Conservation (phyloP, 2,113 vertebrate species). For the Gavia stellata region DNA sequence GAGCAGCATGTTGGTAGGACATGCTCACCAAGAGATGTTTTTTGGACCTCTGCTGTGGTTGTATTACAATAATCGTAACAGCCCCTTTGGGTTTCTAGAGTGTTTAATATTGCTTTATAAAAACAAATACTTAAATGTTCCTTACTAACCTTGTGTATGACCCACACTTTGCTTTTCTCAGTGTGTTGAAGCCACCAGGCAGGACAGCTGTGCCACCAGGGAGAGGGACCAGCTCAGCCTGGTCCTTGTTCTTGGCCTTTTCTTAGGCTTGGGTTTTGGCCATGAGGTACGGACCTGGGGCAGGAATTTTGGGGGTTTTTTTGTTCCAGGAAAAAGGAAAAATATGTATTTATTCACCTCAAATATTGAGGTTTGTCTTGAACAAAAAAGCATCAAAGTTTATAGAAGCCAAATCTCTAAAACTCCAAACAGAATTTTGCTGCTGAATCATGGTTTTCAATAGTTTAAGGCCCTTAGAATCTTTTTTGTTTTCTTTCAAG, state of each 20-base stretch:
- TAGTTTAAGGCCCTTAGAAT: neutral
- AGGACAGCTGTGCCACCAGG: neutral
- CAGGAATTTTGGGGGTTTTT: neutral
- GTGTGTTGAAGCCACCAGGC: neutral
- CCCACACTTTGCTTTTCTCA: neutral
- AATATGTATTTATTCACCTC: neutral
- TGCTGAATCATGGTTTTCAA: neutral
- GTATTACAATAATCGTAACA: neutral
- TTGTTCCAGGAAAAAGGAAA: neutral
- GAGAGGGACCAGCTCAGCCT: neutral
- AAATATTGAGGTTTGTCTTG: neutral
- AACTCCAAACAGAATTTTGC: neutral
- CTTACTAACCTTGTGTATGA: neutral
- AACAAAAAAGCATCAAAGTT: neutral
- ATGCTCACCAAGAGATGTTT: neutral
- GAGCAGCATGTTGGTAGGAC: neutral
- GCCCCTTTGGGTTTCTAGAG: neutral
- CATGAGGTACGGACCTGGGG: fast-evolving
- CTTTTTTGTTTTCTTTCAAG: neutral
- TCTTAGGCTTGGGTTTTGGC: neutral
- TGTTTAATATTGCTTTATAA: neutral
- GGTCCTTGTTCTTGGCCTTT: neutral
- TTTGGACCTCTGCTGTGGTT: neutral
- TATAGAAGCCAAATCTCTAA: neutral
- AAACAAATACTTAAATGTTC: neutral